Percentiles rank a stretch among this genome's conserved stretches.
phyloP scores from a whole-genome alignment of 64 coral and sea anemone genomes.

The Montipora cactus region DNA sequence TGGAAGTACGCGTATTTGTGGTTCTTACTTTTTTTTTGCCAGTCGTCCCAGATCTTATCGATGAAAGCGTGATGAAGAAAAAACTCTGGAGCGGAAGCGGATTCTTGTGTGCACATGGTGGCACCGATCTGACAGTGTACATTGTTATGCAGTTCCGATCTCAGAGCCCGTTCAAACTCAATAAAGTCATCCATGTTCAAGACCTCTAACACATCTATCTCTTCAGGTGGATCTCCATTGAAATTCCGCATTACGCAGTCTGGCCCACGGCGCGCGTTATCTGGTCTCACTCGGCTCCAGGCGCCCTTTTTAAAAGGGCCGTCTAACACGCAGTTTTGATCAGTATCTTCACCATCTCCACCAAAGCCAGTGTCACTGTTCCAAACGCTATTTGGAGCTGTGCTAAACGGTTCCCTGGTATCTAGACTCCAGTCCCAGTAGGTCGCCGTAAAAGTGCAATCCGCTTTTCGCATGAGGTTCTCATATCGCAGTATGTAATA shows the following conservation, averaged over 20 bases:
- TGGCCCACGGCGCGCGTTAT: background rate
- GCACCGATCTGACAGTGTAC: conserved; percentile 57
- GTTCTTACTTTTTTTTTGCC: conserved; percentile 14
- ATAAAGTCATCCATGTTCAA: background rate
- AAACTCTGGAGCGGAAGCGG: conserved; percentile 63
- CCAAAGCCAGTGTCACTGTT: conserved; percentile 45
- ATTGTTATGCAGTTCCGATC: background rate
- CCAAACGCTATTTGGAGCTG: conserved; percentile 26
- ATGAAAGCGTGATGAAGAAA: conserved; percentile 62
- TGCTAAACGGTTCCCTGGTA: background rate
- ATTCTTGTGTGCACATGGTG: conserved; percentile 42
- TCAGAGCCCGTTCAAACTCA: background rate
- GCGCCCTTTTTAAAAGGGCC: conserved; percentile 46
- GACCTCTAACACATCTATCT: background rate
- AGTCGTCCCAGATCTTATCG: conserved; percentile 63
- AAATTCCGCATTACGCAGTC: conserved; percentile 51
- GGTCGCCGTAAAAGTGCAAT: conserved; percentile 63
- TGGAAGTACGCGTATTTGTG: conserved; percentile 20
- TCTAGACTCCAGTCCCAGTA: conserved; percentile 79
- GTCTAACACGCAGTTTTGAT: conserved; percentile 17
- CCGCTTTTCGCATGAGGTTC: conserved; percentile 51
- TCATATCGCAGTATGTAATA: conserved; percentile 72
- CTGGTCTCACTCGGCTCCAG: conserved; percentile 31
- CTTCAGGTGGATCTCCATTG: background rate
- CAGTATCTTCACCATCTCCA: conserved; percentile 11